These are phyloP conservation scores for Sesamia inferens DNA, from an alignment of 2,888 invertebrate species.

Conservation along the genomic window DNA sequence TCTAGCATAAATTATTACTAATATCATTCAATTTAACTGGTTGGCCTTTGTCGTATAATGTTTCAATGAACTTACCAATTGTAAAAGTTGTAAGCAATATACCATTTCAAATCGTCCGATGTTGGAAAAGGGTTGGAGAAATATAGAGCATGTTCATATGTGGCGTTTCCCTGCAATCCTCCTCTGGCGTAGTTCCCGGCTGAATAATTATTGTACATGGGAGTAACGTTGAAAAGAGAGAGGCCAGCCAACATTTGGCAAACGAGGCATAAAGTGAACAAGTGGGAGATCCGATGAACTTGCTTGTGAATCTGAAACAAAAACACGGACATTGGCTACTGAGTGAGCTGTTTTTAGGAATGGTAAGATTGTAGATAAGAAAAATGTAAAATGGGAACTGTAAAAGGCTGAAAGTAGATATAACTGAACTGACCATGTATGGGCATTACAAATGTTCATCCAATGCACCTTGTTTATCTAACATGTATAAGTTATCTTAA, in stretches of 20 bases:
- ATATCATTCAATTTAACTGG: too few relatives aligned
- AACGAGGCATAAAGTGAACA: constrained; percentile 8
- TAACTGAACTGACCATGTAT: background rate
- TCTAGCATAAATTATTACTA: background rate
- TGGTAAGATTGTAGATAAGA: background rate
- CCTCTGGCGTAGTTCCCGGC: constrained; percentile 24
- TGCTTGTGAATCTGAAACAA: constrained; percentile 32
- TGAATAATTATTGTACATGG: constrained; percentile 36
- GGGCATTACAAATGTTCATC: background rate
- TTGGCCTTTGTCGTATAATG: background rate
- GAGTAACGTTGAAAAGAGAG: constrained; percentile 1
- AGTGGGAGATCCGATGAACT: constrained; percentile 31
- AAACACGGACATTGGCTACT: background rate
- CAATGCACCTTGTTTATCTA: background rate
- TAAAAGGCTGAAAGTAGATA: too few relatives aligned
- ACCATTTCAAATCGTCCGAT: constrained; percentile 34
- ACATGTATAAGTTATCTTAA: background rate
- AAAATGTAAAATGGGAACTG: background rate
- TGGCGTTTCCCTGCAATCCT: constrained; percentile 36
- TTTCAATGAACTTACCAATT: constrained; percentile 43
- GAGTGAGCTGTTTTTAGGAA: background rate
- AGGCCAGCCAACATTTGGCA: background rate
- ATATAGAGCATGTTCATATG: constrained; percentile 55
- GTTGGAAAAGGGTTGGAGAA: constrained; percentile 47
- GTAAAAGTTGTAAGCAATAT: constrained; percentile 33